Percentiles rank a stretch among this genome's conserved stretches.
Conservation (phyloP, 64 coral and sea anemone species). For the Porites lutea region DNA sequence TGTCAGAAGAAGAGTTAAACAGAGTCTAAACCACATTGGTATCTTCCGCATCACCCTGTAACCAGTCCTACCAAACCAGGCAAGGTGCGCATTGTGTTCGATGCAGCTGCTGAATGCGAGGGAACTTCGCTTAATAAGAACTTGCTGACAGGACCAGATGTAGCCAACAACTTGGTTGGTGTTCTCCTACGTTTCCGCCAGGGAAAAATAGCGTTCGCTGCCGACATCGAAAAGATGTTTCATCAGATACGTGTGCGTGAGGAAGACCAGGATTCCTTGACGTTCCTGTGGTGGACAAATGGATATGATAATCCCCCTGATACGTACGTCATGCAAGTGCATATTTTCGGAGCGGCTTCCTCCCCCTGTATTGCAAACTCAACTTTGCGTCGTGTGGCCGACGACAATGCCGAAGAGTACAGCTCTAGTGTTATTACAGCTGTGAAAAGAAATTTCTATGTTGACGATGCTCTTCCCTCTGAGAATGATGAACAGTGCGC, state of each 20-base stretch:
- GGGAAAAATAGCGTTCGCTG: conserved; percentile 40
- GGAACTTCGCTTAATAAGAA: conserved; percentile 62
- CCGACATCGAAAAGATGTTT: conserved; percentile 72
- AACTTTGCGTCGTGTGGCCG: conserved; percentile 31
- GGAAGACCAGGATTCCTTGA: conserved; percentile 55
- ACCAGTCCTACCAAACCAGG: conserved; percentile 59
- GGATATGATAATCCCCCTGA: conserved; percentile 18
- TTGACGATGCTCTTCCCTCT: conserved; percentile 60
- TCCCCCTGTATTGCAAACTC: background rate
- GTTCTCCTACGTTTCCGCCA: conserved; percentile 64
- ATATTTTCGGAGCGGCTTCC: background rate
- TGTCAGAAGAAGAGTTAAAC: background rate
- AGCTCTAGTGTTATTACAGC: conserved; percentile 16
- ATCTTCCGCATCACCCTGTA: conserved; percentile 44
- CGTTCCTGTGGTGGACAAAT: conserved; percentile 80
- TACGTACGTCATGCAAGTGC: conserved; percentile 64
- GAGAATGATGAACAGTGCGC: conserved; percentile 5
- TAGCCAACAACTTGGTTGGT: conserved; percentile 60
- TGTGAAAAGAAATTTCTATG: conserved; percentile 64
- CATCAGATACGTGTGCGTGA: conserved; percentile 56
- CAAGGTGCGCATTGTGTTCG: conserved; percentile 68
- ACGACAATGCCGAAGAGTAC: conserved; percentile 60
- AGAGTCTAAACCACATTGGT: conserved; percentile 8
- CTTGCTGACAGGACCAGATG: conserved; percentile 70
- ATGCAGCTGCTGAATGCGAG: conserved; percentile 29